Evolutionary conservation across 1,140 invertebrate species (phyloP).

Genomic region (Drosophila arizonae): DNA sequence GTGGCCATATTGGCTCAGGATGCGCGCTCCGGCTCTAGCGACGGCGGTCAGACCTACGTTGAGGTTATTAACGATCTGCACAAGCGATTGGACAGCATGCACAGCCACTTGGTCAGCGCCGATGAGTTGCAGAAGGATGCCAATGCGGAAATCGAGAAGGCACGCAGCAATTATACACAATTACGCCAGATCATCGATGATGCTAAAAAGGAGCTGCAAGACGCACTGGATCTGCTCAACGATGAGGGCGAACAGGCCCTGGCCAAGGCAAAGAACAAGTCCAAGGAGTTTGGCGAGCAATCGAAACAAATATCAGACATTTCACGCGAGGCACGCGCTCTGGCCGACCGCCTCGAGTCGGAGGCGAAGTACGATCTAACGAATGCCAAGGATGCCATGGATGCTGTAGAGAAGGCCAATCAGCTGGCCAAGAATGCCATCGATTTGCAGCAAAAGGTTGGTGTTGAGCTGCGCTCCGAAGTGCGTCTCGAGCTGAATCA

Average conservation of each 20-base stretch:
- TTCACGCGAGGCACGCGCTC: constrained; percentile 91
- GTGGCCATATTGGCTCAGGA: constrained; percentile 89
- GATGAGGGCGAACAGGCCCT: constrained; percentile 91
- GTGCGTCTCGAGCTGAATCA: constrained; percentile 84
- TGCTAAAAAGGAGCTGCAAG: constrained; percentile 89
- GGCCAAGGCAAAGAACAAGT: constrained; percentile 90
- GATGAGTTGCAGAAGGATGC: constrained; percentile 86
- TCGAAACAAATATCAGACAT: constrained; percentile 95
- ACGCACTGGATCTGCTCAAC: constrained; percentile 89
- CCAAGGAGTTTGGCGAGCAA: constrained; percentile 94
- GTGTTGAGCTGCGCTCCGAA: constrained; percentile 86
- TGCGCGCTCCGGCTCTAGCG: constrained; percentile 87
- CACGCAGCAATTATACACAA: constrained; percentile 87
- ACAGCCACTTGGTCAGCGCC: constrained; percentile 86
- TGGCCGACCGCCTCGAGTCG: constrained; percentile 90
- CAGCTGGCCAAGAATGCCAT: constrained; percentile 91
- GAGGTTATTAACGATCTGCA: constrained; percentile 88
- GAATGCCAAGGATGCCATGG: constrained; percentile 91
- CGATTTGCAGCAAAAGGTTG: constrained; percentile 90
- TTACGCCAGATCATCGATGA: constrained; percentile 89
- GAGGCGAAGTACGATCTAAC: constrained; percentile 91
- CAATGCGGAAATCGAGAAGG: constrained; percentile 85
- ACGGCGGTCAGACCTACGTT: constrained; percentile 86
- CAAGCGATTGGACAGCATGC: constrained; percentile 87
- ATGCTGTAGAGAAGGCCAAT: constrained; percentile 91